Percentiles rank a stretch among this genome's conserved stretches.
phyloP scores from a whole-genome alignment of 2,888 invertebrate genomes.

The Cataglyphis livida region DNA sequence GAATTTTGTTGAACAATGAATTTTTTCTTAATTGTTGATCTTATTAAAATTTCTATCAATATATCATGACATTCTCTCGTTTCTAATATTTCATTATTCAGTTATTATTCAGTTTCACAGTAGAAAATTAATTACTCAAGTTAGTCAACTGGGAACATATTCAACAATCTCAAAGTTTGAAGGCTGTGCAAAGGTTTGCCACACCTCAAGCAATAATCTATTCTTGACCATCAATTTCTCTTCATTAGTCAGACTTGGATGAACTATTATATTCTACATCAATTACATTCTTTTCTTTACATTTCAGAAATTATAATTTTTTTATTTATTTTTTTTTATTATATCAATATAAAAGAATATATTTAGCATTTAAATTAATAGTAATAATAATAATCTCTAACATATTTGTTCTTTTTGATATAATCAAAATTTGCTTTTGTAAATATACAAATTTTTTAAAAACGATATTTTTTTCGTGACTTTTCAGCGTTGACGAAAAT shows the following conservation, averaged over 20 bases:
- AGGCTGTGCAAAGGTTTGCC: constrained; percentile 60
- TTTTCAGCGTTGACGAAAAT: constrained; percentile 40
- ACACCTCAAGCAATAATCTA: constrained; percentile 13
- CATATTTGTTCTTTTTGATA: background rate
- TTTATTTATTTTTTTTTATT: background rate
- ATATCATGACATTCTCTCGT: background rate
- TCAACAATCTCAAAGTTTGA: constrained; percentile 64
- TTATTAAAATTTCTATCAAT: constrained; percentile 14
- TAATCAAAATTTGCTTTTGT: constrained; percentile 37
- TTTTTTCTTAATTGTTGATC: background rate
- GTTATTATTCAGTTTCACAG: constrained; percentile 72
- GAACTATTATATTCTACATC: background rate
- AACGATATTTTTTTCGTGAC: constrained; percentile 4
- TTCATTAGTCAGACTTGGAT: background rate
- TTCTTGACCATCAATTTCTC: background rate
- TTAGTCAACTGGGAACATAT: constrained; percentile 66
- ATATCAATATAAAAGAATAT: background rate
- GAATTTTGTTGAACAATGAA: constrained; percentile 10
- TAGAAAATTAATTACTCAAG: constrained; percentile 72
- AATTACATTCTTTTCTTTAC: background rate
- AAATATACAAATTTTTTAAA: background rate
- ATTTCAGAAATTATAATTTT: background rate
- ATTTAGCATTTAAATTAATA: background rate
- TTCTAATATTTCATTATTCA: constrained; percentile 73
- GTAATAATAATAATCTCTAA: background rate